Conservation (phyloP, 2,888 invertebrate species). For the Crepidodera aurea region DNA sequence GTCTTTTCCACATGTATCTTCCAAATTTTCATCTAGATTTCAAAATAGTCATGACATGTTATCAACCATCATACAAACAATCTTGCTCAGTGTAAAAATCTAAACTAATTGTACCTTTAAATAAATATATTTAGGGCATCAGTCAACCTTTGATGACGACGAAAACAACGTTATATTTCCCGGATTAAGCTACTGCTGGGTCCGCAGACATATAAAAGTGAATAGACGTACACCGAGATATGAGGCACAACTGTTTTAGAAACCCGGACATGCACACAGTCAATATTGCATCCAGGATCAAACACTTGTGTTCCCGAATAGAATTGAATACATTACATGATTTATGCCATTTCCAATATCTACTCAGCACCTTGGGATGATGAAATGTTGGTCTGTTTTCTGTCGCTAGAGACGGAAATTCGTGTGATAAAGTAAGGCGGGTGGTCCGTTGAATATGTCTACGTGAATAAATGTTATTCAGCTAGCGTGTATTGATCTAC, state of each 20-base stretch:
- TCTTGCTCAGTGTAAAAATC: no score
- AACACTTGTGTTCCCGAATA: conserved; percentile 36
- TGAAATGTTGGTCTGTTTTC: background rate
- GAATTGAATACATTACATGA: conserved; percentile 40
- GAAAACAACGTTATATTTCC: no score
- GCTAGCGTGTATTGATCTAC: no score
- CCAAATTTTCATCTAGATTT: no score
- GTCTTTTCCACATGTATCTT: no score
- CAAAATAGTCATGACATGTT: no score
- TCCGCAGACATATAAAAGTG: background rate
- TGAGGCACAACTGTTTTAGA: conserved; percentile 29
- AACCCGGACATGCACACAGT: conserved; percentile 37
- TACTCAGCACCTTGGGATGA: conserved; percentile 32
- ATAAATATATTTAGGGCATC: no score
- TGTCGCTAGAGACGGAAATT: background rate
- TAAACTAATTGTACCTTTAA: no score
- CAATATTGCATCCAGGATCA: conserved; percentile 34
- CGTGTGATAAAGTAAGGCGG: background rate
- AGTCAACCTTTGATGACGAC: no score
- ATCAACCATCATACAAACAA: no score
- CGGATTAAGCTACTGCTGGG: no score
- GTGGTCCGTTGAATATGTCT: background rate
- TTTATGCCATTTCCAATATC: conserved; percentile 38
- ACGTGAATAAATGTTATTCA: no score
- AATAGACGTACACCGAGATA: background rate